Conservation (phyloP, 1,140 invertebrate species). For the Brachionus koreanus region DNA sequence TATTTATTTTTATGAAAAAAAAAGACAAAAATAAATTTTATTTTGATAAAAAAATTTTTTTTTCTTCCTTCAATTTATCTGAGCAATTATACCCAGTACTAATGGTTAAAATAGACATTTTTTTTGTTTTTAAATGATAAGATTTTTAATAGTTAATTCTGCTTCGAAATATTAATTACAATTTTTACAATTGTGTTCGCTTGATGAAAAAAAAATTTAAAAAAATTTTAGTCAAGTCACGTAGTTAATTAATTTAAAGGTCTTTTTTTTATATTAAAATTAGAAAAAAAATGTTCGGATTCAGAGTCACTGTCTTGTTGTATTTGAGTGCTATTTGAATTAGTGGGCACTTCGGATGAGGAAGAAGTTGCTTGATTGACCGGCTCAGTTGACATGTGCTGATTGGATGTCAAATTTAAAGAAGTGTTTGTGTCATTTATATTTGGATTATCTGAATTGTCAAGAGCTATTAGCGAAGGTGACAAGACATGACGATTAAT, state of each 20-base stretch:
- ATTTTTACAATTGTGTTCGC: not conserved
- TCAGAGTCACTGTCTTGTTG: constrained; percentile 33
- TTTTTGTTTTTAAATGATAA: too few species aligned
- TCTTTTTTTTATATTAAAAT: constrained; percentile 43
- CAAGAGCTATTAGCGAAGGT: not conserved
- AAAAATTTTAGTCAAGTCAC: too few species aligned
- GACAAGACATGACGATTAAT: not conserved
- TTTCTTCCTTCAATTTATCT: not conserved
- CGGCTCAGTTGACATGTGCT: not conserved
- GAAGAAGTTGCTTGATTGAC: not conserved
- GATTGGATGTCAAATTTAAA: not conserved
- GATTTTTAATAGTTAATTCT: too few species aligned
- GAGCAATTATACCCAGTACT: too few species aligned
- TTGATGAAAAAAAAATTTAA: not conserved
- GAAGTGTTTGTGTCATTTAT: constrained; percentile 30
- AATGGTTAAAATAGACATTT: too few species aligned
- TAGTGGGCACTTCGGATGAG: not conserved
- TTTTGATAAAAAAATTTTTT: not conserved
- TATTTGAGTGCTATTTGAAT: constrained; percentile 14
- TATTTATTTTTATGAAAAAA: not conserved
- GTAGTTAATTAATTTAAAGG: constrained; percentile 19
- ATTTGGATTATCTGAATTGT: constrained; percentile 28
- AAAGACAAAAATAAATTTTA: not conserved
- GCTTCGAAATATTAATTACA: not conserved
- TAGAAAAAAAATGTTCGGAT: constrained; percentile 24